Conservation (phyloP, 2,113 vertebrate species). For the Sorex araneus region DNA sequence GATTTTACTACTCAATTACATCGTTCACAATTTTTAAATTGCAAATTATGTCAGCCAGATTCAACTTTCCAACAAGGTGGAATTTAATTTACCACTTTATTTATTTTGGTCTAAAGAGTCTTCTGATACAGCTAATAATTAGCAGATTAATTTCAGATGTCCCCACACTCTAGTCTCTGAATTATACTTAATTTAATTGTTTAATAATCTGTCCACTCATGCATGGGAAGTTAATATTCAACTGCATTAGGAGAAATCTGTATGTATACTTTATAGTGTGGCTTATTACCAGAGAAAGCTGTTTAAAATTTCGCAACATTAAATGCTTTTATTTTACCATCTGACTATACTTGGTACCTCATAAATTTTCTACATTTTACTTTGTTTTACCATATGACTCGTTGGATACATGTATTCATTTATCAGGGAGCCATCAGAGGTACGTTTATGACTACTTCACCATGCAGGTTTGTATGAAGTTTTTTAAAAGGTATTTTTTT, state of each 20-base stretch:
- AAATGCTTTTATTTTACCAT: conserved; percentile 30
- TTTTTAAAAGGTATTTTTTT: conserved; percentile 66
- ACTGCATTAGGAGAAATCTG: conserved; percentile 55
- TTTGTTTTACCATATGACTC: neutral
- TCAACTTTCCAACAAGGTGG: conserved; percentile 52
- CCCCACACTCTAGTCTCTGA: conserved; percentile 43
- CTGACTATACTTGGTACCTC: neutral
- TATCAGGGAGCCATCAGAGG: neutral
- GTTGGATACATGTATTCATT: neutral
- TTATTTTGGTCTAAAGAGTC: conserved; percentile 66
- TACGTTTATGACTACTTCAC: neutral
- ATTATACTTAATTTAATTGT: conserved; percentile 76
- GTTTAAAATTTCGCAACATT: conserved; percentile 58
- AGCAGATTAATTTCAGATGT: conserved; percentile 74
- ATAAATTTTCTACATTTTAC: conserved; percentile 32
- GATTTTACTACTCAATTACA: conserved; percentile 56
- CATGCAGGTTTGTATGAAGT: conserved; percentile 39
- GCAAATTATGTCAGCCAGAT: conserved; percentile 49
- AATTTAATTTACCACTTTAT: conserved; percentile 74
- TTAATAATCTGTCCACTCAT: conserved; percentile 60
- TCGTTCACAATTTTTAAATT: conserved; percentile 69
- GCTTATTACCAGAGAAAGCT: conserved; percentile 53
- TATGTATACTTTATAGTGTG: neutral
- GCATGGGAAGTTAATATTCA: conserved; percentile 71
- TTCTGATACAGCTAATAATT: conserved; percentile 68